Evolutionary conservation across 2,888 invertebrate species (phyloP).

Genomic region (Abrostola triplasia): DNA sequence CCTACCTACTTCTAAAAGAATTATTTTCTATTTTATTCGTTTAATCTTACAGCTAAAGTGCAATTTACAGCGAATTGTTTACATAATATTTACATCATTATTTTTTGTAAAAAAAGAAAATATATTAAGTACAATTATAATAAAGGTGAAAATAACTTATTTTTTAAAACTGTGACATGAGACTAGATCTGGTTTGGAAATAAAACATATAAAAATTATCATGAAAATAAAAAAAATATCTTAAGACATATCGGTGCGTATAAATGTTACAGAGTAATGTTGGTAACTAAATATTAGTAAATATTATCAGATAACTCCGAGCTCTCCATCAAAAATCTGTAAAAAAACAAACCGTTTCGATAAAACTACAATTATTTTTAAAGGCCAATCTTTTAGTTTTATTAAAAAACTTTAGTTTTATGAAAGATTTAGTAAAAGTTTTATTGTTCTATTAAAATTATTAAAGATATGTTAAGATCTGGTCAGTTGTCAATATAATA

Average conservation of each 20-base stretch:
- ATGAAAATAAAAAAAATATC: conserved; percentile 54
- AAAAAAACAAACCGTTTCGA: conserved; percentile 63
- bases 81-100: conserved; percentile 55
- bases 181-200: conserved; percentile 86
- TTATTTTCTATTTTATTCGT: conserved; percentile 26
- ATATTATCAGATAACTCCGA: conserved; percentile 58
- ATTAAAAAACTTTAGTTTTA: conserved; percentile 2
- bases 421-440: background rate
- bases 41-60: conserved; percentile 50
- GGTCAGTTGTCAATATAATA: conserved; percentile 14
- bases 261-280: conserved; percentile 49
- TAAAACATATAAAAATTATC: conserved; percentile 64
- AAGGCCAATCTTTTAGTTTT: background rate
- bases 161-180: conserved; percentile 86
- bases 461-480: conserved; percentile 25
- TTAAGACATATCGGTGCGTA: conserved; percentile 57
- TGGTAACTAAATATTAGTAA: conserved; percentile 75
- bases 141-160: conserved; percentile 76
- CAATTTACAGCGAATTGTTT: conserved; percentile 60
- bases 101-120: conserved; percentile 47
- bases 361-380: conserved; percentile 28
- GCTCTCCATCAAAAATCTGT: conserved; percentile 80
- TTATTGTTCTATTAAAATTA: background rate
- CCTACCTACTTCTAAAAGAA: too few species aligned
- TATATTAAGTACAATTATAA: conserved; percentile 56